Base-by-base conservation (phyloP, 2,888 invertebrate genomes). In the Campoletis raptor region DNA sequence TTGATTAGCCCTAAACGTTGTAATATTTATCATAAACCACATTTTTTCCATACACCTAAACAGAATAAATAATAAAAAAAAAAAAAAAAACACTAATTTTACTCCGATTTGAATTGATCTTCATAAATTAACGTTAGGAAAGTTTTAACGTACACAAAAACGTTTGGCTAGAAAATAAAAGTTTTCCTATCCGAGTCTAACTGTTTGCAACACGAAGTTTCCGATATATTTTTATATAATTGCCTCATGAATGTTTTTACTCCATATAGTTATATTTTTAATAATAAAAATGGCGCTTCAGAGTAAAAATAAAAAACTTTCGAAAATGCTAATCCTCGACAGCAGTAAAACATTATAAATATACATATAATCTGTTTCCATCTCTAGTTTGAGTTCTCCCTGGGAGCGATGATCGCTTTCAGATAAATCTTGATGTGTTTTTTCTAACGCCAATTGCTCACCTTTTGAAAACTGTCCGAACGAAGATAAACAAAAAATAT, bases 241-340 rank as follows among this genome's bases (percentile, higher is more conserved):
- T 54, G 2, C 18, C 12, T 54, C 12, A 73, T n/a, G 21, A n/a
- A 73, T 24, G n/a, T 40, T 36, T 42, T 40, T 24, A 40, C 37
- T 74, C 21, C 21, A 3, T 2, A 45, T 30, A 30, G 30, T 30
- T 2, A 30, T 52, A 21, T 18, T 15, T n/a, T 72, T 12, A 42
- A 40, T 69, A 24, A 70, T 48, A n/a, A 48, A 48, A 45, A 57
- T 61, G 4, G 3, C 54, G 42, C 61, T 24, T n/a, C 36, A 30
- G 42, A 61, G 30, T 30, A 18, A 36, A 77, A 77, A n/a, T n/a
- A n/a, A 66, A 21, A 48, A 48, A 8, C 36, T 77, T 77, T 66
- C 45, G 30, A 64, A 66, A 77, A 66, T 77, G 30, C 37, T 30
- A 77, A 77, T 66, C 36, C 36, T 21, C 15, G 48, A 52, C 21